These are phyloP conservation scores for Ispidina picta DNA, from an alignment of 2,797 vertebrate species.

Conservation along the genomic window DNA sequence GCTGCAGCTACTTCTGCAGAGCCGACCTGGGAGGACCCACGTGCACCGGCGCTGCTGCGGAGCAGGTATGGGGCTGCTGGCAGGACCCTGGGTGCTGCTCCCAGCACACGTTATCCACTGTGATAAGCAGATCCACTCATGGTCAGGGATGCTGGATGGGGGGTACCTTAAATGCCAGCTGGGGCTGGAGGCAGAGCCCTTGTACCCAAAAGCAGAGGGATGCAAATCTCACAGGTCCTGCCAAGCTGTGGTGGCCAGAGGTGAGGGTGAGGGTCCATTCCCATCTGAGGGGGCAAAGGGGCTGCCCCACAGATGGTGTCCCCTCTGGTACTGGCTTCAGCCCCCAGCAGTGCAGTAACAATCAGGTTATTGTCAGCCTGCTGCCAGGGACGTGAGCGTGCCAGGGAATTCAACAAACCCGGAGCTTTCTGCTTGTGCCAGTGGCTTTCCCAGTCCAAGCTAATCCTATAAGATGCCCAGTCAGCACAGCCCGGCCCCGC, in stretches of 20 bases:
- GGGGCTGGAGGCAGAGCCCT: background rate
- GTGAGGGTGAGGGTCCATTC: background rate
- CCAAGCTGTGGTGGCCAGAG: background rate
- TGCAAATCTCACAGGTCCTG: background rate
- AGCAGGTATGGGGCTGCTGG: background rate
- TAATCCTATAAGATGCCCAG: background rate
- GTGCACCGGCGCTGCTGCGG: accelerated
- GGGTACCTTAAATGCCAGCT: background rate
- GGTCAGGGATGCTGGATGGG: background rate
- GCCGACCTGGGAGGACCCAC: background rate
- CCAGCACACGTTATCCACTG: background rate
- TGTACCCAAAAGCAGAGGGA: accelerated
- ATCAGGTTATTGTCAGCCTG: background rate
- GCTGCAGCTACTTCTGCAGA: accelerated
- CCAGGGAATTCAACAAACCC: background rate
- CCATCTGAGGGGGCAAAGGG: accelerated
- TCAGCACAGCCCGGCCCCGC: background rate
- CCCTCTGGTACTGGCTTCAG: background rate
- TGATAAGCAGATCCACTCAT: accelerated
- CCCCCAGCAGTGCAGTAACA: accelerated
- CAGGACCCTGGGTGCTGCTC: accelerated
- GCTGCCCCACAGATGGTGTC: background rate
- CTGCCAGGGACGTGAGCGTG: background rate
- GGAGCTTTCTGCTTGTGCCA: background rate
- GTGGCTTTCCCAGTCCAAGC: background rate